Percentiles rank a stretch among this genome's conserved stretches.
These are phyloP conservation scores for Microchirus variegatus DNA, from an alignment of 2,797 vertebrate species.

Conservation along the genomic window DNA sequence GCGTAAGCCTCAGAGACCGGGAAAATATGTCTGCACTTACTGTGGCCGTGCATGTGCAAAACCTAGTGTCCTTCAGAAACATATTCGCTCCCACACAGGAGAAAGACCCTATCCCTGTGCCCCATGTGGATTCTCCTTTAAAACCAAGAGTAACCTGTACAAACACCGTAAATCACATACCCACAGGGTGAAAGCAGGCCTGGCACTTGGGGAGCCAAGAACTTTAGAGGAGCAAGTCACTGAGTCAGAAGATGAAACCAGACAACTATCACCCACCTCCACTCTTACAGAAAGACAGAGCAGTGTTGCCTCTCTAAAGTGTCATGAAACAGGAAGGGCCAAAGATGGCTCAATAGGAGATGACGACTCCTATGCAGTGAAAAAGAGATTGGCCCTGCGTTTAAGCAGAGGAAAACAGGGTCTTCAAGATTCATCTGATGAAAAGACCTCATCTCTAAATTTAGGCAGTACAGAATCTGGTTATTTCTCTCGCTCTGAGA, in stretches of 20 bases:
- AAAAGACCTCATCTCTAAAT: constrained; percentile 85
- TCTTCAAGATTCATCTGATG: constrained; percentile 81
- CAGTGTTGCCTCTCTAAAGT: constrained; percentile 51
- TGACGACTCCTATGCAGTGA: constrained; percentile 91
- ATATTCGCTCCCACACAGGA: constrained; percentile 96
- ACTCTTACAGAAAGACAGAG: constrained; percentile 64
- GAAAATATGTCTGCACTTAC: constrained; percentile 97
- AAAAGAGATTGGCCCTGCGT: constrained; percentile 93
- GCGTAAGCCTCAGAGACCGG: constrained; percentile 93
- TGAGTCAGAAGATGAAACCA: constrained; percentile 93
- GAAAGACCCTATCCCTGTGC: constrained; percentile 95
- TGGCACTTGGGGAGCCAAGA: constrained; percentile 81
- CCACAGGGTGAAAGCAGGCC: constrained; percentile 93
- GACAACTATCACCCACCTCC: constrained; percentile 74
- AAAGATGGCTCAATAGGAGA: constrained; percentile 78
- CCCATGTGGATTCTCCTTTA: constrained; percentile 97
- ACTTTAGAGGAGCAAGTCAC: constrained; percentile 89
- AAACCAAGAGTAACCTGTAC: constrained; percentile 98
- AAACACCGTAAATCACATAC: constrained; percentile 98
- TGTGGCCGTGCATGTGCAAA: constrained; percentile 96
- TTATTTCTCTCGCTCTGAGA: constrained; percentile 97
- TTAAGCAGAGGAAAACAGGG: constrained; percentile 90
- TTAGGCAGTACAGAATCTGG: constrained; percentile 94
- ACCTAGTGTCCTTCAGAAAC: constrained; percentile 97
- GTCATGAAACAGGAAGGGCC: constrained; percentile 48